A percentile compares a stretch with the other conserved stretches of the same genome.
These are phyloP conservation scores for Zaprionus nigranus DNA, from an alignment of 1,140 invertebrate species.

Conservation along the genomic window DNA sequence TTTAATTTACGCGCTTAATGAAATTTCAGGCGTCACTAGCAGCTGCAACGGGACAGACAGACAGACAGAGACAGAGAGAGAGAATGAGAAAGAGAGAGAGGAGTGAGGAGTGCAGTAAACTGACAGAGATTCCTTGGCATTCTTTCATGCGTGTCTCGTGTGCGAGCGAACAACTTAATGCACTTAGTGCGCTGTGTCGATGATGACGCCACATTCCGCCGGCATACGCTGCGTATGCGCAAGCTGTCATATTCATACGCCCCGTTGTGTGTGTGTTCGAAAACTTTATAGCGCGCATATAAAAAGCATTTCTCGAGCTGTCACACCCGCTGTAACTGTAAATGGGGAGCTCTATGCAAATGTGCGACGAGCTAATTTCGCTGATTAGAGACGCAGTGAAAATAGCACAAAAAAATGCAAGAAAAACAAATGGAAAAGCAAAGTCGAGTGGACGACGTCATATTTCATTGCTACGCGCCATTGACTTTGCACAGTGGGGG, in stretches of 20 bases:
- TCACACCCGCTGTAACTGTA: conserved; percentile 3
- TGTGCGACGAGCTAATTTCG: conserved; percentile 68
- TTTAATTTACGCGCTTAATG: conserved; percentile 74
- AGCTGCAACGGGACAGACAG: conserved; percentile 53
- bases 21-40: conserved; percentile 76
- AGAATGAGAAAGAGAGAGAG: background rate
- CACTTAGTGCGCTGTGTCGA: conserved; percentile 75
- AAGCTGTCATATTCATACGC: conserved; percentile 61
- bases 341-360: conserved; percentile 61
- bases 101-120: background rate
- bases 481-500: conserved; percentile 67
- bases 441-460: conserved; percentile 52
- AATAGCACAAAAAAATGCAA: conserved; percentile 13
- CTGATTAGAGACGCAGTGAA: conserved; percentile 57
- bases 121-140: conserved; percentile 37
- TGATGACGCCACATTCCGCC: conserved; percentile 32
- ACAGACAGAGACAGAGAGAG: background rate
- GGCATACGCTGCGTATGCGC: conserved; percentile 48
- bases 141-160: conserved; percentile 45
- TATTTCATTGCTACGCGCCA: conserved; percentile 81
- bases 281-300: conserved; percentile 34
- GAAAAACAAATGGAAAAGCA: conserved; percentile 23
- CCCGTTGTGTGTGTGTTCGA: conserved; percentile 24
- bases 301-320: conserved; percentile 43
- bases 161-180: conserved; percentile 80